Base-by-base conservation (phyloP, 2,888 invertebrate species). In the Cerastis rubricosa region DNA sequence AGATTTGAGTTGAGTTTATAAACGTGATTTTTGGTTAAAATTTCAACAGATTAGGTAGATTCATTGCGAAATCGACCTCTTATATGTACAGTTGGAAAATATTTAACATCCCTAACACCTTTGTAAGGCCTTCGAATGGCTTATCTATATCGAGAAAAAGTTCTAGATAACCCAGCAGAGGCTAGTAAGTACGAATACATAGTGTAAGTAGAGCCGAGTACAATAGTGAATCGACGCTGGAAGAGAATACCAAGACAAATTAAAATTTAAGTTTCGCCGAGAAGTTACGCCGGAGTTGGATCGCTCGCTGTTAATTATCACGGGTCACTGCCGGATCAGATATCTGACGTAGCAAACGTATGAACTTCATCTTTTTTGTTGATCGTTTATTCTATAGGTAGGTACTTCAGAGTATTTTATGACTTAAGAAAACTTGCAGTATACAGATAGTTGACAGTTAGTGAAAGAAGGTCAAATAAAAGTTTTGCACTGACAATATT, bases 241-340 rank as follows among this genome's bases (percentile, higher is more conserved):
- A 14, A 6, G 25, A 45, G 67, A 17, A 61, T 43, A 51, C 68
- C 63, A 40, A 70, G 51, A 8, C 17, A 69, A 64, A 63, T 54
- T 61, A 61, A 76, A 76, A 29, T 69, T 35, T 43, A 76, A 76
- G 68, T 68, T 51, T 45, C 65, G 54, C 35, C 43, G 61, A 63
- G 51, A n/a, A 69, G 51, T 69, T 35, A 35, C 25, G 61, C 45
- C 2, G 51, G 25, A 54, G 45, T 54, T 51, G 45, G 19, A 70
- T 71, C 63, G 54, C n/a, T 45, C 5, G 49, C 40, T 54, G 47
- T 35, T 63, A 69, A 76, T 76, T 22, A 22, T 22, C 45, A 14
- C 47, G 63, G 45, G 17, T 76, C 45, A 63, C 49, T 29, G 17
- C 47, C 43, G 51, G 40, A 49, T 63, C 40, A 63, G 76, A 17